These are phyloP conservation scores for Percina caprodes DNA, from an alignment of 2,113 vertebrate species.

Conservation along the genomic window DNA sequence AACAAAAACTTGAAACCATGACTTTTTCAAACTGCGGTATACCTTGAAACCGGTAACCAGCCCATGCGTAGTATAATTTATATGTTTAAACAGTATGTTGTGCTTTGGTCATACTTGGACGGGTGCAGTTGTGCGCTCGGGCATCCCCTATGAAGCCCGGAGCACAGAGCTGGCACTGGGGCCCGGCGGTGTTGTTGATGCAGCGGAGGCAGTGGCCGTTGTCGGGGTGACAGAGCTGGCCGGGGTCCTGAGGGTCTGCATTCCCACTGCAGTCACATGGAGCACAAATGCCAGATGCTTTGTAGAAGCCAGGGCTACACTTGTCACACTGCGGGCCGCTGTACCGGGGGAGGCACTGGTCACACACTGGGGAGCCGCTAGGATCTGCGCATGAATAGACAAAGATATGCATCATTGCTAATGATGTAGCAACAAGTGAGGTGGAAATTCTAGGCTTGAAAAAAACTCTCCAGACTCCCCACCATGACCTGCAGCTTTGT, in stretches of 20 bases:
- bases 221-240: constrained; percentile 86
- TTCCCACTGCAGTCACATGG: constrained; percentile 91
- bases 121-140: constrained; percentile 87
- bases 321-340: constrained; percentile 84
- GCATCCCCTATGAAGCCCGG: constrained; percentile 85
- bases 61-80: no score
- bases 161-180: constrained; percentile 87
- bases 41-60: no score
- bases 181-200: constrained; percentile 87
- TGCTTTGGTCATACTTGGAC: constrained; percentile 81
- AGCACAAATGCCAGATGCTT: constrained; percentile 85
- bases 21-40: no score
- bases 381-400: constrained; percentile 76
- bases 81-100: background rate
- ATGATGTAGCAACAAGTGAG: background rate
- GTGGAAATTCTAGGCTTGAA: background rate
- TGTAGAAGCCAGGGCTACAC: constrained; percentile 89
- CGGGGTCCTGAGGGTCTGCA: constrained; percentile 80
- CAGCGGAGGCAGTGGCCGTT: constrained; percentile 90
- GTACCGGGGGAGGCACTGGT: constrained; percentile 86
- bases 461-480: background rate
- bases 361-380: constrained; percentile 81
- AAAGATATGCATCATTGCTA: background rate
- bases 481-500: background rate
- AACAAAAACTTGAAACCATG: no score